A percentile compares a stretch with the other conserved stretches of the same genome.
These are phyloP conservation scores for Galerucella calmariensis DNA, from an alignment of 2,888 invertebrate species.

Conservation along the genomic window DNA sequence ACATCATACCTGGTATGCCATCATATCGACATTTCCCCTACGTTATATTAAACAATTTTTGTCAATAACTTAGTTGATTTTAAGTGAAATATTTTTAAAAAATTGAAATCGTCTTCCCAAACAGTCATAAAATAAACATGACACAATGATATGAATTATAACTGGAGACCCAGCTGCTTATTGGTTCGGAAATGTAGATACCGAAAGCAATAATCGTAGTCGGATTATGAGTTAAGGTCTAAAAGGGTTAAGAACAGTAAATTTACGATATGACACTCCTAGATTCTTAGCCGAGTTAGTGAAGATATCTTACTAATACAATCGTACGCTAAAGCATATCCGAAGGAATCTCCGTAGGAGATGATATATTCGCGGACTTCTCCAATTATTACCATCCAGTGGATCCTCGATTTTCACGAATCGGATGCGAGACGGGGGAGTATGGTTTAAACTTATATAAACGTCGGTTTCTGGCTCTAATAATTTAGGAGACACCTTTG, in stretches of 20 bases:
- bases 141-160: conserved; percentile 42
- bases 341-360: conserved; percentile 52
- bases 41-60: no score
- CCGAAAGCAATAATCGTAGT: conserved; percentile 54
- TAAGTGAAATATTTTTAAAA: background rate
- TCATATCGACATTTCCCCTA: no score
- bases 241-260: conserved; percentile 60
- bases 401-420: conserved; percentile 40
- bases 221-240: conserved; percentile 48
- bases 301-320: conserved; percentile 59
- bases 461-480: conserved; percentile 27
- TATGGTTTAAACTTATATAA: conserved; percentile 45
- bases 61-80: no score
- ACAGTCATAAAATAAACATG: background rate
- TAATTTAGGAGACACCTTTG: conserved; percentile 45
- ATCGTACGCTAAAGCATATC: conserved; percentile 52
- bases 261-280: conserved; percentile 55
- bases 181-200: conserved; percentile 59
- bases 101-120: background rate
- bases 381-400: conserved; percentile 58
- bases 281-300: conserved; percentile 60
- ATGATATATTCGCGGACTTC: conserved; percentile 59
- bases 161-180: conserved; percentile 56
- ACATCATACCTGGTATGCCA: no score
- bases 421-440: conserved; percentile 26